Evolutionary conservation across 2,797 vertebrate species (phyloP), one percentile per base, ranked within the genome.

Genomic region (Leucoraja ocellata): DNA sequence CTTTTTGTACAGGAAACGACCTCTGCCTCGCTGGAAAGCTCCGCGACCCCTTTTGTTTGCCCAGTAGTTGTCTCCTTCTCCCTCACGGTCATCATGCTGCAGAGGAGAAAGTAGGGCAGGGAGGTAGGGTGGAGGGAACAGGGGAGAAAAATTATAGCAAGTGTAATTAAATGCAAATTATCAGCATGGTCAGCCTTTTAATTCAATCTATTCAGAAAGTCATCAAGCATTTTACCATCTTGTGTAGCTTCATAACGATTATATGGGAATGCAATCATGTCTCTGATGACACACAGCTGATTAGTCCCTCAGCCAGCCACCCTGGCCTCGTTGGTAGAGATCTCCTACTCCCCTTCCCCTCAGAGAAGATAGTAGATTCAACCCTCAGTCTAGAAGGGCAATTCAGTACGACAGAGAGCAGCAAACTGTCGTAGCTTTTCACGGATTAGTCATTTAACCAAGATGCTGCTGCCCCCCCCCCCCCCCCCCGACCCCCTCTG

Each of bases 1-100:
- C 94, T 98, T 98, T 68, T 98, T 97, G 95, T 98, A 97, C 95
- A 99, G 98, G 96, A 99, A 99, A 93, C 98, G 97, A 1, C 98
- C 97, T 91, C 97, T 96, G 11, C 97, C 98, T 0, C 97, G 97
- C 21, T 96, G 94, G 93, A 97, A 96, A 94, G 95, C 95, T 68
- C 97, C 97, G 4, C 97, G 96, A 78, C 98, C 98, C 74, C 97
- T 96, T 93, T 93, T 95, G 92, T 97, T 95, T 93, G 95, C 95
- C 98, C 97, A 98, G 94, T 97, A 98, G 94, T 96, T 95, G 0
- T 97, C 97, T 4, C 96, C 96, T 94, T 98, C 97, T 0, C 95
- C 96, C 92, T 98, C 97, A 79, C 98, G 97, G 96, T 98, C 97
- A 36, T 98, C 98, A 0, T 99, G 98, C 99, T 99, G 95, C 78